These are phyloP conservation scores for Desmodus rotundus DNA, from an alignment of 2,113 vertebrate species.

Conservation along the genomic window DNA sequence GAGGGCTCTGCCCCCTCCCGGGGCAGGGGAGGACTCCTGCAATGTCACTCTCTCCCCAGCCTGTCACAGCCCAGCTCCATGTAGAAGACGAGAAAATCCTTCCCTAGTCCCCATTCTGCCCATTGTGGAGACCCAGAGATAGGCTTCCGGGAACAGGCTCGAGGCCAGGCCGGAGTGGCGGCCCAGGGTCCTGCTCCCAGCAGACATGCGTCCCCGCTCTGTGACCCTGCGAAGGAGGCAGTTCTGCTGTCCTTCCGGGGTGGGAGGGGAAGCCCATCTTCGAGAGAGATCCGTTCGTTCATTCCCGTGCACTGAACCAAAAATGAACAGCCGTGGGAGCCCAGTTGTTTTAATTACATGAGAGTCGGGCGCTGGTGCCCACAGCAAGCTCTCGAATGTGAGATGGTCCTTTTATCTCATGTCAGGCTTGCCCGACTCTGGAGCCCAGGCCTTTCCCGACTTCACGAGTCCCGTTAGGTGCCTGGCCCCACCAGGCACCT, in stretches of 20 bases:
- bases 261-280: too few species aligned
- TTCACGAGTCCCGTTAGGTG: neutral
- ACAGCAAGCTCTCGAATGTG: neutral
- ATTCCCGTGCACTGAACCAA: neutral
- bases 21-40: neutral
- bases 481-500: rapidly evolving
- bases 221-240: neutral
- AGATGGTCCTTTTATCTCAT: neutral
- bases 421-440: neutral
- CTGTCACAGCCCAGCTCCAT: rapidly evolving
- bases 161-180: neutral
- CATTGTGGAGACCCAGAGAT: neutral
- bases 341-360: neutral
- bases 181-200: neutral
- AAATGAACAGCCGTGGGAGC: neutral
- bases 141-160: neutral
- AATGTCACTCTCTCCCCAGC: too few species aligned
- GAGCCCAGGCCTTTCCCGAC: neutral
- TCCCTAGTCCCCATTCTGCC: rapidly evolving
- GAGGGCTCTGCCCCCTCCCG: neutral
- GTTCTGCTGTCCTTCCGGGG: too few species aligned
- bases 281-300: neutral
- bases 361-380: neutral
- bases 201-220: neutral
- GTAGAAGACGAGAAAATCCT: neutral